Conservation (phyloP, 2,113 vertebrate species). For the Carlito syrichta region DNA sequence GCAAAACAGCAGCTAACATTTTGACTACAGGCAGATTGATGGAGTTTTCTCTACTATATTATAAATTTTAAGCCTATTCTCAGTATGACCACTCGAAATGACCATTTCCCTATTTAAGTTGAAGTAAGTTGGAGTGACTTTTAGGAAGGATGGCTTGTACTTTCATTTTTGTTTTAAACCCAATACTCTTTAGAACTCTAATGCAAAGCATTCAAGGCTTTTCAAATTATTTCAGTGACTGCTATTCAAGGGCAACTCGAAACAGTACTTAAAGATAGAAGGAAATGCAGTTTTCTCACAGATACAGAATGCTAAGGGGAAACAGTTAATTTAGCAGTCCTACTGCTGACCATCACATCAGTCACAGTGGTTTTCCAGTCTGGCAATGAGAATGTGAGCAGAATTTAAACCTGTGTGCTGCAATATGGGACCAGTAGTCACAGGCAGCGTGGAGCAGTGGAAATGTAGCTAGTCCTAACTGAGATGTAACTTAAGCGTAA, state of each 20-base stretch:
- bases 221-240: neutral
- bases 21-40: neutral
- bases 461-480: neutral
- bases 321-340: neutral
- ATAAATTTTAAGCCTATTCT: constrained; percentile 21
- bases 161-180: neutral
- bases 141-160: constrained; percentile 3
- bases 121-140: constrained; percentile 47
- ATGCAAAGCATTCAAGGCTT: neutral
- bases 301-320: neutral
- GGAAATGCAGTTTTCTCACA: neutral
- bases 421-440: neutral
- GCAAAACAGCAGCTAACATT: constrained; percentile 19
- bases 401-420: neutral
- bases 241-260: constrained; percentile 3
- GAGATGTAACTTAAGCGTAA: neutral
- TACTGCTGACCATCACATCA: neutral
- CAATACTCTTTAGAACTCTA: constrained; percentile 27
- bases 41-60: neutral
- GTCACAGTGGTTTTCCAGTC: constrained; percentile 40
- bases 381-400: neutral
- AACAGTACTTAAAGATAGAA: neutral
- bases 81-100: neutral
- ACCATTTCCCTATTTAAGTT: neutral
- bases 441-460: neutral